Conservation (phyloP, 1,140 invertebrate genomes). For the Aphelinus certus region DNA sequence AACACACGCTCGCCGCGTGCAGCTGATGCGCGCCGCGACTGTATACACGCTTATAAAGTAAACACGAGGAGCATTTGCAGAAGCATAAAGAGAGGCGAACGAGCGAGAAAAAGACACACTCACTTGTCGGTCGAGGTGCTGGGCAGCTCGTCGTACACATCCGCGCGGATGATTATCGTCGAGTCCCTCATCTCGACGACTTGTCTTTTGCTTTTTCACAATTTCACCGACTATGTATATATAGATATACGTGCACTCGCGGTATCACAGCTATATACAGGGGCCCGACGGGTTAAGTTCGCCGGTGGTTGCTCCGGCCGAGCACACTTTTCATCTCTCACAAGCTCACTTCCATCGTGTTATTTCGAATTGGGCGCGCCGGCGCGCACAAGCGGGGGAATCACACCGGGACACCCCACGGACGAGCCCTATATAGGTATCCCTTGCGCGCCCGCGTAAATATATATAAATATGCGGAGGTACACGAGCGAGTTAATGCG, state of each 20-base stretch:
- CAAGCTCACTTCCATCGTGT: too few relatives aligned
- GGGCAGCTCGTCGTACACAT: constrained; percentile 51
- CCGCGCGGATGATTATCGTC: constrained; percentile 51
- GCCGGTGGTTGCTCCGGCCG: constrained; percentile 2
- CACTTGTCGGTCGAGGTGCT: constrained; percentile 41
- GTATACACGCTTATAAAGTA: too few relatives aligned
- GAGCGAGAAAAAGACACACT: constrained; percentile 15
- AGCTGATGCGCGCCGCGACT: too few relatives aligned
- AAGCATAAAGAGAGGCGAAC: constrained; percentile 1
- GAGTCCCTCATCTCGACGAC: constrained; percentile 40
- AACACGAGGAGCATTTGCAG: not conserved
- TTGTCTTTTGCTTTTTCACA: not conserved
- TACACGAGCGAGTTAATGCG: not conserved
- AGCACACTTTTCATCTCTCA: not conserved
- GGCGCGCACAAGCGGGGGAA: not conserved
- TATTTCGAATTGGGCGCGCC: not conserved
- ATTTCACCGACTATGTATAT: not conserved
- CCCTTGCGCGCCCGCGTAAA: not conserved
- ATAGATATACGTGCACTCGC: not conserved
- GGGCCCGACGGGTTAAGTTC: not conserved
- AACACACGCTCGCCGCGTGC: too few relatives aligned
- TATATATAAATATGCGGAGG: not conserved
- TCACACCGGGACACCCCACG: not conserved
- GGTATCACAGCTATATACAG: not conserved
- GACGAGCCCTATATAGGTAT: too few relatives aligned